These are phyloP conservation scores for Brachionus manjavacas DNA, from an alignment of 1,140 invertebrate species.

Conservation along the genomic window DNA sequence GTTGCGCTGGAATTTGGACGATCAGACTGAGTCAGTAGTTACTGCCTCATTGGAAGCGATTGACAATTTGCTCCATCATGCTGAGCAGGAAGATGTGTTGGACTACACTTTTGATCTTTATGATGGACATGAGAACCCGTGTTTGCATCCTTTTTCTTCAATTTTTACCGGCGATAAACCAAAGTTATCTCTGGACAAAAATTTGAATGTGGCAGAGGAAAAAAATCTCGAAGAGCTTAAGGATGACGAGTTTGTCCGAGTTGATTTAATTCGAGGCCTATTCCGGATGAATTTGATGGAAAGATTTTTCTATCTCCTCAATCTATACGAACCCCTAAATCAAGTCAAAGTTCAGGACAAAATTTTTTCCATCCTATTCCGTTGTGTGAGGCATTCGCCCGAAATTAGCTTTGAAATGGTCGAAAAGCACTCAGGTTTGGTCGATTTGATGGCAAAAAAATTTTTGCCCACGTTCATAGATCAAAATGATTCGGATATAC, in stretches of 20 bases:
- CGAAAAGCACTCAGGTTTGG: not conserved
- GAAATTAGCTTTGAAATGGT: constrained; percentile 1
- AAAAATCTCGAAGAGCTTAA: constrained; percentile 33
- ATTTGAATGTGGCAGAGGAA: constrained; percentile 9
- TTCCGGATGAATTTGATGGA: constrained; percentile 34
- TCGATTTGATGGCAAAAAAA: not conserved
- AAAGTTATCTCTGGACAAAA: not conserved
- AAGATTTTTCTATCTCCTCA: constrained; percentile 22
- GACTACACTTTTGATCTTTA: constrained; percentile 14
- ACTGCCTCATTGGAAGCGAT: constrained; percentile 69
- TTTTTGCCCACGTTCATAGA: constrained; percentile 13
- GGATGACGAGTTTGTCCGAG: constrained; percentile 4
- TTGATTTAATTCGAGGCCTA: constrained; percentile 28
- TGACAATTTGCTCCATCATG: constrained; percentile 68
- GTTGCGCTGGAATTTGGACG: constrained; percentile 76
- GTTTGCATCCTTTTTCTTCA: not conserved
- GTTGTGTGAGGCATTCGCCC: constrained; percentile 24
- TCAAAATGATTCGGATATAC: not conserved
- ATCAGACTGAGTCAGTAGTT: constrained; percentile 68
- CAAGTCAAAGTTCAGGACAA: not conserved
- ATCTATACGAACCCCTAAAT: not conserved
- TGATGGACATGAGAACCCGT: not conserved
- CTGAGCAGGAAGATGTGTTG: constrained; percentile 67
- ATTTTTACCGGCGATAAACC: not conserved
- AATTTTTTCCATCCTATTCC: constrained; percentile 27